Evolutionary conservation across 2,113 vertebrate genomes (phyloP).

Genomic region (Paracanthobrama guichenoti): DNA sequence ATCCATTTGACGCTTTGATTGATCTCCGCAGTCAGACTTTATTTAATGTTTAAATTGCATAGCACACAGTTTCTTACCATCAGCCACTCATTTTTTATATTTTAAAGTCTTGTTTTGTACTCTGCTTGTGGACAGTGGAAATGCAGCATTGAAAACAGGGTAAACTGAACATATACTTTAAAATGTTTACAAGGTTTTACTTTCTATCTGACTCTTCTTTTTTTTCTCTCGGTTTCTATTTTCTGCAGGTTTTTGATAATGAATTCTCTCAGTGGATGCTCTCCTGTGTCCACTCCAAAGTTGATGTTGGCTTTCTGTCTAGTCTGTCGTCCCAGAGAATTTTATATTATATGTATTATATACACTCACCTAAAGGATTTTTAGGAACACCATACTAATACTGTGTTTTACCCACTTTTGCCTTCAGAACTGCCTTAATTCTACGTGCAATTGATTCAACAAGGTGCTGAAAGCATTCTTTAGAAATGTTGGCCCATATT

Average conservation of each 20-base stretch:
- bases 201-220: conserved; percentile 11
- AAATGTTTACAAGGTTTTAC: neutral
- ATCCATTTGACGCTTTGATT: conserved; percentile 35
- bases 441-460: no score
- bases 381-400: no score
- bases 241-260: conserved; percentile 50
- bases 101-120: neutral
- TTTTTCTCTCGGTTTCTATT: conserved; percentile 26
- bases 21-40: conserved; percentile 16
- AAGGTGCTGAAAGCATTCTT: no score
- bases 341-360: no score
- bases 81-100: neutral
- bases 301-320: conserved; percentile 35
- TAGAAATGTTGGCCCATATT: no score
- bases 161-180: neutral
- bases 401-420: no score
- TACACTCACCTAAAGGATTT: no score
- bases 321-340: conserved; percentile 7
- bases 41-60: conserved; percentile 17
- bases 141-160: neutral
- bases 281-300: conserved; percentile 47
- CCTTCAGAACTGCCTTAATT: no score
- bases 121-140: neutral
- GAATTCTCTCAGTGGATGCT: conserved; percentile 50
- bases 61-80: neutral